phyloP scores from a whole-genome alignment of 1,140 invertebrate genomes.

The Globodera rostochiensis region DNA sequence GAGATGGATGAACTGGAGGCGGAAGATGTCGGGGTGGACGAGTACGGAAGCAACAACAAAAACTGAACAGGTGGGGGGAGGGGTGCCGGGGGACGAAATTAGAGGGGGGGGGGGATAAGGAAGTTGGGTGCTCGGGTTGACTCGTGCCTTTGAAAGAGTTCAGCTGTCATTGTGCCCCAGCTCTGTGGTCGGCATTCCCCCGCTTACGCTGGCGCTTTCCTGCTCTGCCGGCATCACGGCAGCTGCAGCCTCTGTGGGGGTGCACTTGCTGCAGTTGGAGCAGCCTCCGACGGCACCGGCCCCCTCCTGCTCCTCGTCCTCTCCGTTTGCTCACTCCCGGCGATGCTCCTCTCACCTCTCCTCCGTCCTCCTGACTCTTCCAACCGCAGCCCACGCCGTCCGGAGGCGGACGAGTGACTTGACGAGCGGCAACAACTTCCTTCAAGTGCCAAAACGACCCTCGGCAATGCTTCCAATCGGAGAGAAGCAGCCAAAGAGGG shows the following conservation, averaged over 20 bases:
- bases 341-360: background rate
- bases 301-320: background rate
- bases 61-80: constrained; percentile 22
- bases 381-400: background rate
- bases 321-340: background rate
- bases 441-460: constrained; percentile 17
- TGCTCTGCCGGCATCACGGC: constrained; percentile 29
- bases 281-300: background rate
- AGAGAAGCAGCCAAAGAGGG: background rate
- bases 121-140: too few relatives aligned
- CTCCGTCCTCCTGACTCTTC: background rate
- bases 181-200: constrained; percentile 11
- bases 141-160: background rate
- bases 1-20: constrained; percentile 11
- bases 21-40: constrained; percentile 13
- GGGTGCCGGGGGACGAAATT: background rate
- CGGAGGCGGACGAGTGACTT: background rate
- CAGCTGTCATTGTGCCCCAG: constrained; percentile 17
- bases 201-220: constrained; percentile 19
- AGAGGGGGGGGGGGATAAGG: too few relatives aligned
- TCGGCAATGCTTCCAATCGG: background rate
- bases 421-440: background rate
- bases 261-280: constrained; percentile 20
- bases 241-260: constrained; percentile 20
- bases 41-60: constrained; percentile 8